These are phyloP conservation scores for Tribolium freemani DNA, from an alignment of 2,888 invertebrate species.

Conservation along the genomic window DNA sequence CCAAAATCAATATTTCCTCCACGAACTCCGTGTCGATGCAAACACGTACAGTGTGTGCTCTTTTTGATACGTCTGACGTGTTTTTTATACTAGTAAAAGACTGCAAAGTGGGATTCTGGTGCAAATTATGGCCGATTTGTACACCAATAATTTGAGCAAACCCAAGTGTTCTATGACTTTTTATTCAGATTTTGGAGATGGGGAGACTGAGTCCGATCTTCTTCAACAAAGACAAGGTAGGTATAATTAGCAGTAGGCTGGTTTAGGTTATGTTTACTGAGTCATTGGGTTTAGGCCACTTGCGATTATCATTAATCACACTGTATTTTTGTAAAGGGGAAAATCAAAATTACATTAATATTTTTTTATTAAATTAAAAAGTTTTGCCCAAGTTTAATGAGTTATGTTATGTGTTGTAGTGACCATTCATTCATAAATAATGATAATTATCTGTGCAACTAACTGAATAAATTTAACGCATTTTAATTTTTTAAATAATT, in stretches of 20 bases:
- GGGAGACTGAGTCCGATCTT: constrained; percentile 47
- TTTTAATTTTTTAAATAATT: no score
- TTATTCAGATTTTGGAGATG: constrained; percentile 57
- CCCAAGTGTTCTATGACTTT: constrained; percentile 55
- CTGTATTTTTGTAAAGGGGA: no score
- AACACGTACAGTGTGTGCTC: constrained; percentile 33
- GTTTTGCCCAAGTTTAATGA: no score
- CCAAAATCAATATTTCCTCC: constrained; percentile 56
- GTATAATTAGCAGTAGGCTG: constrained; percentile 37
- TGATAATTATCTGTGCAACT: no score
- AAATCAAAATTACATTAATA: no score
- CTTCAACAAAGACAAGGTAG: constrained; percentile 59
- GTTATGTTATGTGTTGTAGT: no score
- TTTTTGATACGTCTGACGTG: constrained; percentile 18
- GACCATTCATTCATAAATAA: no score
- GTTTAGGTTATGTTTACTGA: constrained; percentile 20
- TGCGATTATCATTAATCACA: not conserved
- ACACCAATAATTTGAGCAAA: constrained; percentile 56
- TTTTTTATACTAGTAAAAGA: constrained; percentile 9
- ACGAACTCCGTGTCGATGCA: constrained; percentile 25
- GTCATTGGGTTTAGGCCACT: not conserved
- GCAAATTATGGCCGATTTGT: constrained; percentile 53
- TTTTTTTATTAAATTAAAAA: no score
- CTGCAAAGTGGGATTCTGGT: not conserved
- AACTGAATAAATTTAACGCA: no score